Percentiles rank a stretch among this genome's conserved stretches.
phyloP scores from a whole-genome alignment of 2,888 invertebrate species.

The Ditylenchus weischeri region DNA sequence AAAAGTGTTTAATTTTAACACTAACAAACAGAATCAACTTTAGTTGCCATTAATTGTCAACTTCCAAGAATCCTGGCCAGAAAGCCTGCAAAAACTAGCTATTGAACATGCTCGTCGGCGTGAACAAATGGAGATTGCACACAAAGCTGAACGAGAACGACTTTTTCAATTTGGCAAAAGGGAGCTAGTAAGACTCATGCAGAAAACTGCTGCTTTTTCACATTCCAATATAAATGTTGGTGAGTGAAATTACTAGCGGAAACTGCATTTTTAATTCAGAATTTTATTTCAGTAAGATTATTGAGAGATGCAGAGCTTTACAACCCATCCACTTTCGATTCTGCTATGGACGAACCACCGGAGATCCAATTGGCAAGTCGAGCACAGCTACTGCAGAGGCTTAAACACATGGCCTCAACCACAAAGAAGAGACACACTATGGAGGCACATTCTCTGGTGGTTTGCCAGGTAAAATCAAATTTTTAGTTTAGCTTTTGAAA shows the following conservation, averaged over 20 bases:
- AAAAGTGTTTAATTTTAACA: no score
- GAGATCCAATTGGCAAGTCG: constrained; percentile 6
- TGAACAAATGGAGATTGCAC: constrained; percentile 17
- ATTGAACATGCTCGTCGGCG: constrained; percentile 18
- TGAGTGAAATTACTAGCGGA: background rate
- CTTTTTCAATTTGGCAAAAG: constrained; percentile 16
- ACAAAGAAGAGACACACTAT: constrained; percentile 24
- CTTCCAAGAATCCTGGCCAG: constrained; percentile 13
- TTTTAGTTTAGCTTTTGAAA: background rate
- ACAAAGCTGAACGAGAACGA: constrained; percentile 16
- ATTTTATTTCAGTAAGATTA: constrained; percentile 15
- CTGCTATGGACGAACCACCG: background rate
- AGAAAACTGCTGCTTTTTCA: background rate
- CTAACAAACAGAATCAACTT: background rate
- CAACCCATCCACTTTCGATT: constrained; percentile 17
- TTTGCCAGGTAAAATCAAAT: constrained; percentile 7
- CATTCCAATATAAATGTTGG: constrained; percentile 6
- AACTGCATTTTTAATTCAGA: constrained; percentile 3
- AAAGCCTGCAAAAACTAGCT: constrained; percentile 17
- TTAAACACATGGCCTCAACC: constrained; percentile 18
- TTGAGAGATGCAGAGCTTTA: constrained; percentile 22
- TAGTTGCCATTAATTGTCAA: constrained; percentile 5
- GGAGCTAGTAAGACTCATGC: constrained; percentile 15
- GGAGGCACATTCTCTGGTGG: constrained; percentile 20
- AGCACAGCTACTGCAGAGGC: constrained; percentile 13